These are phyloP conservation scores for Monopis laevigella DNA, from an alignment of 2,888 invertebrate genomes.

Conservation along the genomic window DNA sequence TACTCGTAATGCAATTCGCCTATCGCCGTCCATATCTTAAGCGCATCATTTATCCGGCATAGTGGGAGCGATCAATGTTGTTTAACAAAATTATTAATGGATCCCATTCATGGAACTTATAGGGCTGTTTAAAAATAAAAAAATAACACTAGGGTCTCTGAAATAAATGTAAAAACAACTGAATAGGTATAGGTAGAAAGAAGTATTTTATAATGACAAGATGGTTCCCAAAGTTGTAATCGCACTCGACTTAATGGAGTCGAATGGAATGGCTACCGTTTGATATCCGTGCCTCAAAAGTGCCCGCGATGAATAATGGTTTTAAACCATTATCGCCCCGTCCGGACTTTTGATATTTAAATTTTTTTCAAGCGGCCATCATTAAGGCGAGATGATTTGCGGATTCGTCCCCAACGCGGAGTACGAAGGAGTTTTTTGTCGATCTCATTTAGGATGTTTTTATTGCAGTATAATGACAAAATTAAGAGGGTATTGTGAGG, in stretches of 20 bases:
- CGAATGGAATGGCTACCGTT: constrained; percentile 56
- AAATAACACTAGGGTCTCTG: too few relatives aligned
- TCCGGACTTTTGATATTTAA: constrained; percentile 68
- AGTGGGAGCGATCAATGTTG: too few relatives aligned
- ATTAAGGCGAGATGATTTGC: constrained; percentile 64
- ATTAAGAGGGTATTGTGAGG: constrained; percentile 62
- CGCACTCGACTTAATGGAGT: constrained; percentile 51
- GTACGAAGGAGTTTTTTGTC: constrained; percentile 60
- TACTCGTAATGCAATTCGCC: too few relatives aligned
- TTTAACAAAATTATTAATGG: too few relatives aligned
- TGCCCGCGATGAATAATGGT: constrained; percentile 66
- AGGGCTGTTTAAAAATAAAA: too few relatives aligned
- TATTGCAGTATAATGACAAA: constrained; percentile 65
- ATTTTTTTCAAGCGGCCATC: constrained; percentile 66
- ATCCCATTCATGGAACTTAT: too few relatives aligned
- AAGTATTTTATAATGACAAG: constrained; percentile 27
- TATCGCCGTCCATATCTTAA: too few relatives aligned
- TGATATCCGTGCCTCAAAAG: constrained; percentile 58
- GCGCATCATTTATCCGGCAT: too few relatives aligned
- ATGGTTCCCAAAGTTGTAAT: constrained; percentile 55
- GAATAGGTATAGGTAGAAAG: too few relatives aligned
- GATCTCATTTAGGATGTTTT: constrained; percentile 62
- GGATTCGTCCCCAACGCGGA: constrained; percentile 59
- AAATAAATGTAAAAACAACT: too few relatives aligned
- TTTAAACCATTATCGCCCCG: constrained; percentile 66